These are phyloP conservation scores for Schizaphis graminum DNA, from an alignment of 2,888 invertebrate species.

Conservation along the genomic window DNA sequence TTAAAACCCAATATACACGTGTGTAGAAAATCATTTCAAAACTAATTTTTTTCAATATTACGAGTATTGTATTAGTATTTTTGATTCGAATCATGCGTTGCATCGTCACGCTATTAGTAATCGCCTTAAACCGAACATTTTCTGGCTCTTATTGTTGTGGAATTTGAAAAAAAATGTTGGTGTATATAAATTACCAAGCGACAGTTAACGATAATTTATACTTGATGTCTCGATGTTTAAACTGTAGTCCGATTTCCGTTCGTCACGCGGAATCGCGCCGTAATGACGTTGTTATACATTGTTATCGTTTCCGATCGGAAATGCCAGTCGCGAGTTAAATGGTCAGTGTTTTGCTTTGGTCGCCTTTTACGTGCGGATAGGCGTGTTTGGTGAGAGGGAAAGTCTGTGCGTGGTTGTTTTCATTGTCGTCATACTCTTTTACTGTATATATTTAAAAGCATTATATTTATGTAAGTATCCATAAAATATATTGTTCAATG, in stretches of 20 bases:
- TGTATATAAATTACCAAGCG: not conserved
- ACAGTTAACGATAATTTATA: not conserved
- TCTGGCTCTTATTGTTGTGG: not conserved
- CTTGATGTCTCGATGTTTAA: not conserved
- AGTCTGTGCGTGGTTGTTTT: not conserved
- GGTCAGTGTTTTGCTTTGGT: not conserved
- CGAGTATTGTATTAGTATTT: not conserved
- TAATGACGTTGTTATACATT: not conserved
- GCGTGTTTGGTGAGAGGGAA: not conserved
- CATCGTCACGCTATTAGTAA: not conserved
- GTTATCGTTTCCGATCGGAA: conserved; percentile 26
- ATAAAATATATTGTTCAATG: not conserved
- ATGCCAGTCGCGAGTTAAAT: not conserved
- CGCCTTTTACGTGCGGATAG: not conserved
- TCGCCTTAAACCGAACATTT: not conserved
- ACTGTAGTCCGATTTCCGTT: not conserved
- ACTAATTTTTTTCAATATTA: not conserved
- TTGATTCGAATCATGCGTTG: not conserved
- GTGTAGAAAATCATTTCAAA: not conserved
- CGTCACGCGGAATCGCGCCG: not conserved
- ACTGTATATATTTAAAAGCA: not conserved
- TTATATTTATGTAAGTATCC: not conserved
- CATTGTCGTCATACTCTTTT: not conserved
- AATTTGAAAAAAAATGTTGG: not conserved
- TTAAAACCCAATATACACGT: not conserved